phyloP scores from a whole-genome alignment of 2,797 vertebrate genomes.

The Pelobates cultripes region DNA sequence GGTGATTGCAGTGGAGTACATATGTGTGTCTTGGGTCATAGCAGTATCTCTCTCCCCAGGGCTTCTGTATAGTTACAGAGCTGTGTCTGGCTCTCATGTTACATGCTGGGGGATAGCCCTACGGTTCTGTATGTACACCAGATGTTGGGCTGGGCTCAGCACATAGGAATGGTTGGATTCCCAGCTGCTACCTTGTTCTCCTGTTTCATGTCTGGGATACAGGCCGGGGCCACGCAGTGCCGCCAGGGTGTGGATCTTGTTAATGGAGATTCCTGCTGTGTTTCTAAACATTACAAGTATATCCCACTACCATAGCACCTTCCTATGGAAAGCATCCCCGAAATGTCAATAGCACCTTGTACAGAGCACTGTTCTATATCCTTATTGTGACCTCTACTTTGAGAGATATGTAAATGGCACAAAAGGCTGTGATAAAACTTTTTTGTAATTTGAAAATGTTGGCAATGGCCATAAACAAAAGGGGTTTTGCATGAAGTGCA shows the following conservation, averaged over 20 bases:
- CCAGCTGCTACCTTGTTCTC: conserved; percentile 53
- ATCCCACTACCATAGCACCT: neutral
- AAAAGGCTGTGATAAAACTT: neutral
- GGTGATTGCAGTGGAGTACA: neutral
- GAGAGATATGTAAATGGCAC: neutral
- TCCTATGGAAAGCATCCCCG: conserved; percentile 32
- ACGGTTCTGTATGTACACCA: conserved; percentile 24
- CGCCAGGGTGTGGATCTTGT: conserved; percentile 34
- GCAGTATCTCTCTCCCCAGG: conserved; percentile 17
- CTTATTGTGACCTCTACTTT: neutral
- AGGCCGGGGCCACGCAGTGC: conserved; percentile 18
- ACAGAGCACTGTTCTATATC: neutral
- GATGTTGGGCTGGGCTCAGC: conserved; percentile 40
- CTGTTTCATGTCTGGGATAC: conserved; percentile 44
- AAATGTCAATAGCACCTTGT: neutral
- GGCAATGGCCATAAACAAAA: too few relatives aligned
- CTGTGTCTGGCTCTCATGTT: conserved; percentile 27
- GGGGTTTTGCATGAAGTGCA: too few relatives aligned
- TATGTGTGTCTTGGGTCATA: conserved; percentile 2
- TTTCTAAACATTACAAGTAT: neutral
- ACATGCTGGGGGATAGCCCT: conserved; percentile 36
- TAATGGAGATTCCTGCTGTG: conserved; percentile 33
- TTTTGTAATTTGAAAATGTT: too few relatives aligned
- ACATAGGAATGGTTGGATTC: conserved; percentile 48
- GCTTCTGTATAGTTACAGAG: conserved; percentile 28